A percentile compares a stretch with the other conserved stretches of the same genome.
Conservation (phyloP, 2,113 vertebrate genomes). For the Thunnus maccoyii region DNA sequence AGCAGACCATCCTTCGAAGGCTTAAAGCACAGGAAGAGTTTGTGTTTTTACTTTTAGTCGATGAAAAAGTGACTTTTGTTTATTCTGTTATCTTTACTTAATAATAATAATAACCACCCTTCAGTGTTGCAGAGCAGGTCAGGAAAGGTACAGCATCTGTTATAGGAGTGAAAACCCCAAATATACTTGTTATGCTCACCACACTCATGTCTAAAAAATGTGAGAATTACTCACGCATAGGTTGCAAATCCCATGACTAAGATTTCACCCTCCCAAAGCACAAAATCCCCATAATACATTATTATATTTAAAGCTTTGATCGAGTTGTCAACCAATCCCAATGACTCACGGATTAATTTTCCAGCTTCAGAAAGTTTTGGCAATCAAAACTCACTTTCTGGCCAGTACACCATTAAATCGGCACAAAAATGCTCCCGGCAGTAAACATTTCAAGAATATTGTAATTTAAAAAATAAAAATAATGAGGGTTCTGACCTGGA, state of each 20-base stretch:
- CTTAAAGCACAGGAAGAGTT: neutral
- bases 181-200: neutral
- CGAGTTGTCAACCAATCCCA: slow-evolving; percentile 31
- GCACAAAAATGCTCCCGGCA: neutral
- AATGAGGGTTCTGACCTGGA: neutral
- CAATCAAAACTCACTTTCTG: slow-evolving; percentile 19
- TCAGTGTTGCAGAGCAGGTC: neutral
- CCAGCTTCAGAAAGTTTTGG: slow-evolving; percentile 10
- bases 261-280: slow-evolving; percentile 21
- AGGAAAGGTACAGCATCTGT: neutral
- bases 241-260: slow-evolving; percentile 33
- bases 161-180: slow-evolving; percentile 1
- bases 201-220: slow-evolving; percentile 25
- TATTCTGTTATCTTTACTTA: neutral
- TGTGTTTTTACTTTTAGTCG: slow-evolving; percentile 19
- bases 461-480: neutral
- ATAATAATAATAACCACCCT: neutral
- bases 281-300: neutral
- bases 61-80: neutral
- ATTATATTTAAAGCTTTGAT: slow-evolving; percentile 21
- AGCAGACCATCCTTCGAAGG: neutral
- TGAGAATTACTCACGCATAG: slow-evolving; percentile 23
- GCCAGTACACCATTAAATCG: slow-evolving; percentile 4
- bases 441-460: neutral
- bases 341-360: slow-evolving; percentile 48